A percentile compares a stretch with the other conserved stretches of the same genome.
These are phyloP conservation scores for Cotesia congregata DNA, from an alignment of 2,888 invertebrate species.

Conservation along the genomic window DNA sequence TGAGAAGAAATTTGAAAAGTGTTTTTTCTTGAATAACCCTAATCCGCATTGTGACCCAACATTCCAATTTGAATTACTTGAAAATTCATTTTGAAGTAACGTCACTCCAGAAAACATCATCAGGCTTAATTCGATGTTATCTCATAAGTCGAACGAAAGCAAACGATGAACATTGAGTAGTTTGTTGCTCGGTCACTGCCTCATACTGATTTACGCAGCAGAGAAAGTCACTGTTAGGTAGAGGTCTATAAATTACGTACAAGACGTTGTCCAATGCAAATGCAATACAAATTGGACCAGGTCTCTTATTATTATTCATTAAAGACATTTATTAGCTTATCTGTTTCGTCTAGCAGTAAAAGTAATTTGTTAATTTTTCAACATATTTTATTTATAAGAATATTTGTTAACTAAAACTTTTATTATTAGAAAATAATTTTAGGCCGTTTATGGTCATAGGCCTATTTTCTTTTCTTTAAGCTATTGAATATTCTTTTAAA, in stretches of 20 bases:
- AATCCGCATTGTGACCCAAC: neutral
- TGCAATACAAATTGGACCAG: slow-evolving; percentile 64
- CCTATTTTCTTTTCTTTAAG: no score
- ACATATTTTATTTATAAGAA: no score
- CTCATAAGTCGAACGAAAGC: slow-evolving; percentile 43
- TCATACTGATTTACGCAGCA: neutral
- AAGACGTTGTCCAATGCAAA: slow-evolving; percentile 60
- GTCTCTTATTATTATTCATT: slow-evolving; percentile 66
- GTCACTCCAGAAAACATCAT: slow-evolving; percentile 45
- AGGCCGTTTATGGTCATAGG: no score
- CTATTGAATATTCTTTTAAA: no score
- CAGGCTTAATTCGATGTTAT: slow-evolving; percentile 60
- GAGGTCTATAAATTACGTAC: slow-evolving; percentile 58
- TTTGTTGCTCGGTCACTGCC: slow-evolving; percentile 29
- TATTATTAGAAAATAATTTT: no score
- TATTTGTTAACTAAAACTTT: no score
- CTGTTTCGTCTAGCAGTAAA: no score
- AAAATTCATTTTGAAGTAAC: slow-evolving; percentile 23
- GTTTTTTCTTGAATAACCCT: neutral
- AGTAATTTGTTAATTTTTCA: no score
- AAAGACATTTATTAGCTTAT: slow-evolving; percentile 65
- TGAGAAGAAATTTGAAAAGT: no score
- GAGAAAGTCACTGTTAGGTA: slow-evolving; percentile 23
- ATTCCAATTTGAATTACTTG: neutral
- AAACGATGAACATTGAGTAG: slow-evolving; percentile 47